These are phyloP conservation scores for Syngnathoides biaculeatus DNA, from an alignment of 2,113 vertebrate genomes.

Conservation along the genomic window DNA sequence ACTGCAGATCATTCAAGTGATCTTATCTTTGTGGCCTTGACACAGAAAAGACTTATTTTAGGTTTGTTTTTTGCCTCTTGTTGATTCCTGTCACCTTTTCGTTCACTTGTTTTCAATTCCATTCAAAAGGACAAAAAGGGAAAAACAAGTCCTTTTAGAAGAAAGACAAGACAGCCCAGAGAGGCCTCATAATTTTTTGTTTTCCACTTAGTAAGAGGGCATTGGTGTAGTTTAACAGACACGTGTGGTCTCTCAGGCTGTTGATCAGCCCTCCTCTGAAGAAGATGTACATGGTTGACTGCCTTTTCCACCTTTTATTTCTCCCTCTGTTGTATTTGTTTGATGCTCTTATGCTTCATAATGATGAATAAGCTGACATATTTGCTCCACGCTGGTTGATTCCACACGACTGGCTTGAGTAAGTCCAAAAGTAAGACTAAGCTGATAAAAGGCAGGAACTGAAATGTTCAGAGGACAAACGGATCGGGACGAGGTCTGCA, in stretches of 20 bases:
- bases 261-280: slow-evolving; percentile 56
- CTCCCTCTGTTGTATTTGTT: slow-evolving; percentile 48
- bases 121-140: slow-evolving; percentile 78
- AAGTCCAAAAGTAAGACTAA: slow-evolving; percentile 85
- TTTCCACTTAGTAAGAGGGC: slow-evolving; percentile 76
- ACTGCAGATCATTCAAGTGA: slow-evolving; percentile 63
- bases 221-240: slow-evolving; percentile 73
- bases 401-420: slow-evolving; percentile 65
- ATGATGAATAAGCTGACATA: slow-evolving; percentile 65
- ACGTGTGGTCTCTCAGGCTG: slow-evolving; percentile 62
- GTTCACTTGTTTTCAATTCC: slow-evolving; percentile 45
- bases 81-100: slow-evolving; percentile 4
- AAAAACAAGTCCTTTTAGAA: slow-evolving; percentile 34
- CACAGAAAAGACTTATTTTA: slow-evolving; percentile 53
- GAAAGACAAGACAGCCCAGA: slow-evolving; percentile 46
- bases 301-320: slow-evolving; percentile 37
- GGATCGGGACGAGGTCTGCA: slow-evolving; percentile 78
- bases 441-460: slow-evolving; percentile 75
- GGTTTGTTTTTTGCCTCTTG: slow-evolving; percentile 3
- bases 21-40: slow-evolving; percentile 76
- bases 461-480: slow-evolving; percentile 67
- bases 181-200: slow-evolving; percentile 63
- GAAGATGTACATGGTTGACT: slow-evolving; percentile 54
- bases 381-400: slow-evolving; percentile 76
- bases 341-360: slow-evolving; percentile 50